Conservation (phyloP, 2,113 vertebrate genomes). For the Vanacampus margaritifer region DNA sequence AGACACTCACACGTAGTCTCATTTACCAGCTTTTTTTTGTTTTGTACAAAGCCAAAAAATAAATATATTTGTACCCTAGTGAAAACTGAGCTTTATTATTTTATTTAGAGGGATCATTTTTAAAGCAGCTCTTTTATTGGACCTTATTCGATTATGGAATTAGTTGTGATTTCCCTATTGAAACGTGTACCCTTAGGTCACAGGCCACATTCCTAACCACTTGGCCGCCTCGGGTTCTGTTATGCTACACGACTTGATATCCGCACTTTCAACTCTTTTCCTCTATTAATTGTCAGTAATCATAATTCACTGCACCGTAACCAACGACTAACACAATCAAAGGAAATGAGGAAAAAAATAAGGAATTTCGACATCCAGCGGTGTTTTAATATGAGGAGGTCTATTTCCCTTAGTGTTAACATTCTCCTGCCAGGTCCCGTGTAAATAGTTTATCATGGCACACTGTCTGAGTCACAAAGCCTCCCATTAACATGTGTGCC, state of each 20-base stretch:
- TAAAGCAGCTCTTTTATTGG: no score
- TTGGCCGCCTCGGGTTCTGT: not conserved
- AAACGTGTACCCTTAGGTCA: not conserved
- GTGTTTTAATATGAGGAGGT: slow-evolving; percentile 28
- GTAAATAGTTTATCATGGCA: slow-evolving; percentile 37
- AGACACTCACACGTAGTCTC: no score
- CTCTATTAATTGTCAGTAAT: not conserved
- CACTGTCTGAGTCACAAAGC: slow-evolving; percentile 34
- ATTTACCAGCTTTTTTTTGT: no score
- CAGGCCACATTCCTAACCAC: not conserved
- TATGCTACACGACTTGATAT: not conserved
- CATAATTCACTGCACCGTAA: slow-evolving; percentile 1
- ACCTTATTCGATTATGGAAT: no score
- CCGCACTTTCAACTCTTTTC: not conserved
- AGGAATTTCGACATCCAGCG: slow-evolving; percentile 29
- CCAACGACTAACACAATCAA: slow-evolving; percentile 36
- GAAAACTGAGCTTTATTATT: no score
- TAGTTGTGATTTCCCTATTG: not conserved
- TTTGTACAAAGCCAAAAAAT: no score
- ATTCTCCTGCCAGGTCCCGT: slow-evolving; percentile 23
- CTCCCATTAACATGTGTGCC: slow-evolving; percentile 4
- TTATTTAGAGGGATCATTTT: no score
- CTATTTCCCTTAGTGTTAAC: slow-evolving; percentile 37
- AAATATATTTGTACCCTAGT: no score
- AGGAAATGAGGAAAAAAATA: slow-evolving; percentile 46